These are phyloP conservation scores for Dasyprocta punctata DNA, from an alignment of 2,113 vertebrate genomes.

Conservation along the genomic window DNA sequence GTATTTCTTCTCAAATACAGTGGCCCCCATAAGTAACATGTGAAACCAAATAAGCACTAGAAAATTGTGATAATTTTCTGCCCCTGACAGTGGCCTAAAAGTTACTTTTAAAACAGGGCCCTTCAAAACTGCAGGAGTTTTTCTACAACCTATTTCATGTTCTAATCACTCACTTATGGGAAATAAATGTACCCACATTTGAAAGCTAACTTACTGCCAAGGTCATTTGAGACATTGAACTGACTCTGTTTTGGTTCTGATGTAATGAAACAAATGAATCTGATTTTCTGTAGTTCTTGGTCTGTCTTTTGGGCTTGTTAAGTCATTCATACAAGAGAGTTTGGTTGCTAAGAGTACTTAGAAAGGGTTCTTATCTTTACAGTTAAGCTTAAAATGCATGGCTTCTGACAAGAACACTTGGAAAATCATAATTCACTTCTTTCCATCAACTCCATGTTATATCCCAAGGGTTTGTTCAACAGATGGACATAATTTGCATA, in stretches of 20 bases:
- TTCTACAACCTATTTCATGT: not conserved
- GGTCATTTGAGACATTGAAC: not conserved
- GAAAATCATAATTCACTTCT: conserved; percentile 56
- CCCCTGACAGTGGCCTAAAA: not conserved
- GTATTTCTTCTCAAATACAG: not conserved
- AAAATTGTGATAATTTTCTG: not conserved
- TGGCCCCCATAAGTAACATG: not conserved
- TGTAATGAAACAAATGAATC: conserved; percentile 42
- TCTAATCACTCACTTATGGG: not conserved
- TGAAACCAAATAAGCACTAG: not conserved
- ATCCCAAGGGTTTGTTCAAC: conserved; percentile 71
- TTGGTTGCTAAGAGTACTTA: not conserved
- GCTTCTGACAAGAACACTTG: conserved; percentile 48
- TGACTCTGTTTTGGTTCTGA: not conserved
- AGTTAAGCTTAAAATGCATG: conserved; percentile 39
- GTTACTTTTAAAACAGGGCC: not conserved
- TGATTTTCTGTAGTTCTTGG: not conserved
- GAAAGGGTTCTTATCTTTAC: not conserved
- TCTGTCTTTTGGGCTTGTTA: not conserved
- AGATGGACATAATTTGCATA: conserved; percentile 73
- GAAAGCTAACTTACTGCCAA: conserved; percentile 22
- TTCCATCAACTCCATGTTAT: conserved; percentile 15
- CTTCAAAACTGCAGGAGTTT: not conserved
- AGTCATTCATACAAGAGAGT: conserved; percentile 4
- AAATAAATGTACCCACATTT: not conserved